Percentiles rank a stretch among this genome's conserved stretches.
These are phyloP conservation scores for Meteorus colon DNA, from an alignment of 2,888 invertebrate species.

Conservation along the genomic window DNA sequence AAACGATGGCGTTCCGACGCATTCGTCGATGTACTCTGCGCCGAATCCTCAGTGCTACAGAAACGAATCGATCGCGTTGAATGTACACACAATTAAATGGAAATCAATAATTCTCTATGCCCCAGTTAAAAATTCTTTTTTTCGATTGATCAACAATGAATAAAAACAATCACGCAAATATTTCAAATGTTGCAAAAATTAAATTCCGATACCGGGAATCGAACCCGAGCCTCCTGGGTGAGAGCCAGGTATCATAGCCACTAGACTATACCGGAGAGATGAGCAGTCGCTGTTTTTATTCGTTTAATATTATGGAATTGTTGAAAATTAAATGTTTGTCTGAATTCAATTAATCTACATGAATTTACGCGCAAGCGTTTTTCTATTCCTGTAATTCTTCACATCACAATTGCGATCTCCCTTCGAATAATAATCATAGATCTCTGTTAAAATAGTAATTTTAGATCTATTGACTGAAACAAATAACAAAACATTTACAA, in stretches of 20 bases:
- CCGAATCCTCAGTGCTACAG: neutral
- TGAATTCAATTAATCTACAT: neutral
- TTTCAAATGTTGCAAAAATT: constrained; percentile 55
- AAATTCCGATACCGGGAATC: constrained; percentile 78
- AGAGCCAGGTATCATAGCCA: constrained; percentile 10
- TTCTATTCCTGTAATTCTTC: neutral
- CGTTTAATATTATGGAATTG: too few species aligned
- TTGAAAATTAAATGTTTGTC: neutral
- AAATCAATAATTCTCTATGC: too few species aligned
- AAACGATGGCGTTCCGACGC: constrained; percentile 5
- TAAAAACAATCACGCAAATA: neutral
- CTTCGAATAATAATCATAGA: constrained; percentile 7
- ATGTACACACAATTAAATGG: neutral
- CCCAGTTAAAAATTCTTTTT: neutral
- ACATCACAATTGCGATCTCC: neutral
- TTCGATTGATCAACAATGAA: neutral
- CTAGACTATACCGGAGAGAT: neutral
- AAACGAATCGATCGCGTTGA: neutral
- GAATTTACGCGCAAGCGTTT: neutral
- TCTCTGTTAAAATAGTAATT: neutral
- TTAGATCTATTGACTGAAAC: constrained; percentile 6
- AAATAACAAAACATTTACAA: constrained; percentile 15
- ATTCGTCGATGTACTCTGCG: neutral
- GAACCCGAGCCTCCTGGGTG: constrained; percentile 77
- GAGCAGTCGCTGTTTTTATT: constrained; percentile 57